Base-by-base conservation (phyloP, 2,888 invertebrate genomes). In the Acanthopleura granulata region DNA sequence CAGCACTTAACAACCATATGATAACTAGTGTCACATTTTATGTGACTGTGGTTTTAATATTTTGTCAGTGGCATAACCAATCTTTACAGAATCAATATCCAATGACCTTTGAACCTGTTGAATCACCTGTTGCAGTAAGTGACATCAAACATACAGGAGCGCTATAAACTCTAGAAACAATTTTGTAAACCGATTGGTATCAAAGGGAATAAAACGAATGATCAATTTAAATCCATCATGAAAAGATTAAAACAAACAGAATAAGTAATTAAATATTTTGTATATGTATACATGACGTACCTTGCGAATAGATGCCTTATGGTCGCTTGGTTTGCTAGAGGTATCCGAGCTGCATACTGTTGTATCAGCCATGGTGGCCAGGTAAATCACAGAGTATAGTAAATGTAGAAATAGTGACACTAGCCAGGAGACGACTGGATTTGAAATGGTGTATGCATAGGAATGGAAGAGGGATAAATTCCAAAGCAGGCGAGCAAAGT, bases 271-370 rank as follows among this genome's bases (percentile, higher is more conserved):
- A n/a, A 57, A 57, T n/a, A n/a, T 9, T 57, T 9, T 57, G 12
- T 57, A 22, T 22, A 22, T 40, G 9, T 40, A 40, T 40, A 40
- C 9, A 27, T 27, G 66, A 27, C 66, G 16, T 66, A 66, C 66
- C 66, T 66, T 66, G 18, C 66, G 22, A 22, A 66, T 27, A 14
- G 27, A 27, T 22, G 66, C 66, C 29, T 66, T 66, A 27, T 66
- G 22, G 16, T 66, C 66, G 22, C 22, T 66, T 27, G 66, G 25
- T 66, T 66, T 66, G 66, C 22, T 66, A 66, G 66, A 27, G 57
- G 57, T 57, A 66, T 66, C 66, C 66, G 66, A 66, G 29, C 66
- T 66, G 14, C 66, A 66, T 16, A 66, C 66, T 6, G 66, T 66
- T 15, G 66, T 66, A 66, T 66, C 66, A 22, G 66, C 66, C 66